Evolutionary conservation across 1,140 invertebrate species (phyloP), one percentile per base, ranked within the genome.

Genomic region (Telenomus remus): DNA sequence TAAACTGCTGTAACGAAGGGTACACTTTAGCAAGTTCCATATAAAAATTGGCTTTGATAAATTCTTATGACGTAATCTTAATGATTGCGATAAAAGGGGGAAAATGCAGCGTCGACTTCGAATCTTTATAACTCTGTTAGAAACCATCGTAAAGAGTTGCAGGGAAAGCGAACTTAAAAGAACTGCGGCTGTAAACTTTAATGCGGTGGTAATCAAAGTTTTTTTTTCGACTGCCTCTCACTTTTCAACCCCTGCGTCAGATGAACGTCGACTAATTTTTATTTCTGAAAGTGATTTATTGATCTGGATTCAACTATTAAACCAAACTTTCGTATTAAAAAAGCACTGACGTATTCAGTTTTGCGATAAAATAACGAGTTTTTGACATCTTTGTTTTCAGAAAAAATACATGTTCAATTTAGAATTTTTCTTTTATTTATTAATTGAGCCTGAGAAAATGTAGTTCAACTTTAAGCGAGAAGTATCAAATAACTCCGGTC

Each of bases 51-150:
- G 51, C 47, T 51, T 71, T 71, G 68, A 71, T 61, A 71, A 71
- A 57, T 71, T 56, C 54, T 63, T 64, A 64, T 57, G 48, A 64
- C 54, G 54, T 71, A 71, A 71, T 64, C 59, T 63, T 71, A 64
- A 71, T 71, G 59, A 64, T 64, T 64, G 59, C 47, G 37, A 71
- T 71, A 57, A 71, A 70, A 57, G 42, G 35, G 48, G 27, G 44
- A 71, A 66, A 71, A 71, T 71, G 59, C 68, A 63, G 34, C 59
- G 51, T 71, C 54, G 59, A 57, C 68, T 71, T 71, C 53, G 59
- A 71, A 71, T 71, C 59, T 71, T 71, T 71, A 71, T 71, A 71
- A 71, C 68, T 71, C 53, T 64, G 68, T 71, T 63, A 63, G 63
- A 71, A 71, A 71, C 47, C 59, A 71, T 71, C 59, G 68, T 71